These are phyloP conservation scores for Scotopteryx bipunctaria DNA, from an alignment of 2,888 invertebrate genomes.

Conservation along the genomic window DNA sequence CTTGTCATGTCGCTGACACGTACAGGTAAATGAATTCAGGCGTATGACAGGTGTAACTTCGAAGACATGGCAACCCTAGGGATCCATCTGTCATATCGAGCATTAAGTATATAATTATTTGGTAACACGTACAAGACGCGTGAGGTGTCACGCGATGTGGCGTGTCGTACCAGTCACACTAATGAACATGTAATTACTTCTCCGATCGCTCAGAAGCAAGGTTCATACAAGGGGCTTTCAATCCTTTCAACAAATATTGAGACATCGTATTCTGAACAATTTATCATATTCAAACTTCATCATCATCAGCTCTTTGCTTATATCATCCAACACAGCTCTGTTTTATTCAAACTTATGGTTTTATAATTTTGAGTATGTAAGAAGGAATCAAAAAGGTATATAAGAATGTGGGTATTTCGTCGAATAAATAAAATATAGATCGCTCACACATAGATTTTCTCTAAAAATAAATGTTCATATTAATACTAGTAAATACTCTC, in stretches of 20 bases:
- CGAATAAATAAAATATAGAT: too few relatives aligned
- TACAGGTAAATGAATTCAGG: too few relatives aligned
- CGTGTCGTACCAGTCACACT: conserved; percentile 65
- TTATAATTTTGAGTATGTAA: too few relatives aligned
- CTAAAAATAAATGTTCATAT: too few relatives aligned
- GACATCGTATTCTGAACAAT: background rate
- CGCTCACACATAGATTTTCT: too few relatives aligned
- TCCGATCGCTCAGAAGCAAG: conserved; percentile 56
- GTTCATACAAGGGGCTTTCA: conserved; percentile 24
- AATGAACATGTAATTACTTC: conserved; percentile 77
- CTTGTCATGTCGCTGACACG: conserved; percentile 10
- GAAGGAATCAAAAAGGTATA: too few relatives aligned
- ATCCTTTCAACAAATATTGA: background rate
- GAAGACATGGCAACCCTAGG: conserved; percentile 15
- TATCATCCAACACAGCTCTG: too few relatives aligned
- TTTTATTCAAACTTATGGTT: too few relatives aligned
- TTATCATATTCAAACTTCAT: too few relatives aligned
- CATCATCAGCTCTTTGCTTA: too few relatives aligned
- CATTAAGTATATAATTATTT: conserved; percentile 56
- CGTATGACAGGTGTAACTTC: conserved; percentile 7
- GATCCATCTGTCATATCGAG: conserved; percentile 47
- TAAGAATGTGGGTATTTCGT: too few relatives aligned
- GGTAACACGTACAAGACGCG: conserved; percentile 52
- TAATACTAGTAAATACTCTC: too few relatives aligned
- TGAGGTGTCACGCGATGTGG: conserved; percentile 66